phyloP scores from a whole-genome alignment of 2,797 vertebrate genomes.

The Megaceryle alcyon region DNA sequence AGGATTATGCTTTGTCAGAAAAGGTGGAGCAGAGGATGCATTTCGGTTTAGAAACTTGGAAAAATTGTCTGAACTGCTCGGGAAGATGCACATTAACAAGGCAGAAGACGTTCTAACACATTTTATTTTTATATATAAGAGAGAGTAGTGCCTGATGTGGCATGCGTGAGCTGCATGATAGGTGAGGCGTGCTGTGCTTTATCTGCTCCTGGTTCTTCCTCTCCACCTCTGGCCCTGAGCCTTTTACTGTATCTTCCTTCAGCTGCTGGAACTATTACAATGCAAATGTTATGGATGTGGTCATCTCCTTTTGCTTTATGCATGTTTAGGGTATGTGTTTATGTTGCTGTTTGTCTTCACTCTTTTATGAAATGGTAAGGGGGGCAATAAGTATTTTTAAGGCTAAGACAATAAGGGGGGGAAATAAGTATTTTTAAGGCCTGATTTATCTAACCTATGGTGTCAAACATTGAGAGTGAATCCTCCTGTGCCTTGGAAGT shows the following conservation, averaged over 20 bases:
- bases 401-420: no score
- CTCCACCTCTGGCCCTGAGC: neutral
- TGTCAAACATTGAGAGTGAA: neutral
- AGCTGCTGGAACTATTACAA: neutral
- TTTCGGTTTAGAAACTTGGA: neutral
- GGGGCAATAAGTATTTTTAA: neutral
- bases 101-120: neutral
- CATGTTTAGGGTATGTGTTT: neutral
- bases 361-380: neutral
- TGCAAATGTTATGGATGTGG: fast-evolving
- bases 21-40: neutral
- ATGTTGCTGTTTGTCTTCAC: neutral
- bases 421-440: neutral
- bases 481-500: neutral
- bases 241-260: neutral
- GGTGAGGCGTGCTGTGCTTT: neutral
- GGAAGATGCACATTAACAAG: neutral
- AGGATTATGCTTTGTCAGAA: neutral
- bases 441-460: neutral
- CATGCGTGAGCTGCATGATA: neutral
- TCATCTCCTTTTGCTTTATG: neutral
- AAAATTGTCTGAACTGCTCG: neutral
- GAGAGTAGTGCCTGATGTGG: no score
- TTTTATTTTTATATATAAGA: no score
- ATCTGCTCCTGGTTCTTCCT: neutral